These are phyloP conservation scores for Dastarcus helophoroides DNA, from an alignment of 2,888 invertebrate species.

Conservation along the genomic window DNA sequence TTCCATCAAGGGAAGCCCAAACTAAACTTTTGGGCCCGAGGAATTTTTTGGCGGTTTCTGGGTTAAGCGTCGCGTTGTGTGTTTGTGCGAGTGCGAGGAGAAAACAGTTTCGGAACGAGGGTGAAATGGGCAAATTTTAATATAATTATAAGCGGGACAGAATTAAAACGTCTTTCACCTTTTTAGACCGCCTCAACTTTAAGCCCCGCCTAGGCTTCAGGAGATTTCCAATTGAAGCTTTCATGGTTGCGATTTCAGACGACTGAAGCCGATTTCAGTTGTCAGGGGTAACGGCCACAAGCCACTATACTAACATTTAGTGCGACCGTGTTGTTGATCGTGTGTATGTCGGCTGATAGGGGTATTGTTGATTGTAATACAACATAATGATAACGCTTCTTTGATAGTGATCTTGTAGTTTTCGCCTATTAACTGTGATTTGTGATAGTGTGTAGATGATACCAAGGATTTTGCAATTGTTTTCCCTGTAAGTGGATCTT, in stretches of 20 bases:
- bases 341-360: constrained; percentile 28
- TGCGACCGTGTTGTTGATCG: constrained; percentile 35
- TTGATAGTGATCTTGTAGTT: constrained; percentile 18
- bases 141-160: constrained; percentile 8
- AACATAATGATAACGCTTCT: constrained; percentile 16
- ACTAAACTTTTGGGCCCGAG: too few relatives aligned
- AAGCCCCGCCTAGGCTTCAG: constrained; percentile 19
- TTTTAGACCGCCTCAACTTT: constrained; percentile 15
- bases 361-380: constrained; percentile 5
- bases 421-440: constrained; percentile 21
- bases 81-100: too few relatives aligned
- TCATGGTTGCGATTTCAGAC: constrained; percentile 20
- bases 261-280: constrained; percentile 31
- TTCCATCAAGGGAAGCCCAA: too few relatives aligned
- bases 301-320: constrained; percentile 34
- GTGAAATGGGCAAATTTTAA: constrained; percentile 10
- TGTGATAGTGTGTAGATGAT: constrained; percentile 14
- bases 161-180: constrained; percentile 28
- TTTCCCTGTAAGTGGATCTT: too few relatives aligned
- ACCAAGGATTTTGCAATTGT: too few relatives aligned
- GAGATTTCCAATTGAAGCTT: constrained; percentile 23
- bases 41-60: too few relatives aligned
- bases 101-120: too few relatives aligned
- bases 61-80: too few relatives aligned
- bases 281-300: constrained; percentile 37